These are phyloP conservation scores for Verasper variegatus DNA, from an alignment of 2,113 vertebrate genomes.

Conservation along the genomic window DNA sequence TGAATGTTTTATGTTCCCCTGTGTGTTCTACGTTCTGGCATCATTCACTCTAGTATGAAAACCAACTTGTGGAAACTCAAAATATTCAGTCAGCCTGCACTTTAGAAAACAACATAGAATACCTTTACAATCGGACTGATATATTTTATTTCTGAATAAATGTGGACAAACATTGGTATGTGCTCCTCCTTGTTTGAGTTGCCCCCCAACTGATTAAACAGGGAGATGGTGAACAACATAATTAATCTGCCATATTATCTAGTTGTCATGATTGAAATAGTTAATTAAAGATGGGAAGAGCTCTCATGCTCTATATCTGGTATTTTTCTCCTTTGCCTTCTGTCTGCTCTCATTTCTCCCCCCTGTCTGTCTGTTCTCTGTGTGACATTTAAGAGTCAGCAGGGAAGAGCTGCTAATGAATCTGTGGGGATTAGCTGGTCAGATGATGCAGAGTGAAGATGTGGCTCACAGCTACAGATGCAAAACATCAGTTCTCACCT, in stretches of 20 bases:
- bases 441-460: slow-evolving; percentile 14
- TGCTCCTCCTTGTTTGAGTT: background rate
- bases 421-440: slow-evolving; percentile 49
- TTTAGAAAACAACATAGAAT: too few relatives aligned
- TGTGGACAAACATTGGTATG: background rate
- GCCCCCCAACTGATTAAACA: background rate
- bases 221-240: background rate
- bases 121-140: too few relatives aligned
- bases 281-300: slow-evolving; percentile 28
- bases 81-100: too few relatives aligned
- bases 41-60: too few relatives aligned
- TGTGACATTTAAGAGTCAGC: slow-evolving; percentile 61
- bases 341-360: slow-evolving; percentile 11
- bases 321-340: slow-evolving; percentile 24
- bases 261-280: slow-evolving; percentile 27
- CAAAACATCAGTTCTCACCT: background rate
- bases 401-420: slow-evolving; percentile 47
- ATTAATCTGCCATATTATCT: slow-evolving; percentile 22
- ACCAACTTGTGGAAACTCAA: too few relatives aligned
- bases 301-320: slow-evolving; percentile 1
- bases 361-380: slow-evolving; percentile 12
- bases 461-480: slow-evolving; percentile 1
- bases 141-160: too few relatives aligned
- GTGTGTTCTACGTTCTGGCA: too few relatives aligned
- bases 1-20: background rate